Percentiles rank a stretch among this genome's conserved stretches.
These are phyloP conservation scores for Istiophorus platypterus DNA, from an alignment of 2,113 vertebrate species.

Conservation along the genomic window DNA sequence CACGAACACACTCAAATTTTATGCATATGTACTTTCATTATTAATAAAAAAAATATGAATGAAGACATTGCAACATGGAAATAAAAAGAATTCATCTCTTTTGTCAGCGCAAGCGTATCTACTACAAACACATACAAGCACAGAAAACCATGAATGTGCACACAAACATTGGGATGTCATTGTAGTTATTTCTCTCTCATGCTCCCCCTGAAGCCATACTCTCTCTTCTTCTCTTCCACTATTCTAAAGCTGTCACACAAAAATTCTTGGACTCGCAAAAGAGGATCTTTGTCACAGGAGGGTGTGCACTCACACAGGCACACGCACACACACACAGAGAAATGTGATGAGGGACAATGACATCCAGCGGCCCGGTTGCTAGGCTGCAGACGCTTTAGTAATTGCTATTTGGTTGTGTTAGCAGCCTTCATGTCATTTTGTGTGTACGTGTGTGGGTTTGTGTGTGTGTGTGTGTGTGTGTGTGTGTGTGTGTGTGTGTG, in stretches of 20 bases:
- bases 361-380: slow-evolving; percentile 70
- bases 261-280: slow-evolving; percentile 49
- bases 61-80: slow-evolving; percentile 38
- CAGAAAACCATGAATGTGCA: slow-evolving; percentile 39
- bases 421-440: slow-evolving; percentile 64
- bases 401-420: slow-evolving; percentile 68
- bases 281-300: slow-evolving; percentile 60
- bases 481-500: slow-evolving; percentile 21
- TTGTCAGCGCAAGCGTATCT: slow-evolving; percentile 53
- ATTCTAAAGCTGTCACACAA: slow-evolving; percentile 68
- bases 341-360: slow-evolving; percentile 59
- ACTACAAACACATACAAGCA: slow-evolving; percentile 37
- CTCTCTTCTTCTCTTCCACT: slow-evolving; percentile 23
- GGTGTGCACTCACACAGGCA: not conserved
- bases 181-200: slow-evolving; percentile 1
- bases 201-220: slow-evolving; percentile 3
- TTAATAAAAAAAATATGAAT: slow-evolving; percentile 8
- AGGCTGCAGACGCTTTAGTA: slow-evolving; percentile 70
- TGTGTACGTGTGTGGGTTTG: slow-evolving; percentile 36
- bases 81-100: slow-evolving; percentile 45
- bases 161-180: not conserved
- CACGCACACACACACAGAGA: slow-evolving; percentile 24
- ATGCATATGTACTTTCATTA: too few relatives aligned
- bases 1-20: too few relatives aligned
- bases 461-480: slow-evolving; percentile 16